Percentiles rank a stretch among this genome's conserved stretches.
These are phyloP conservation scores for Phataginus tricuspis DNA, from an alignment of 2,797 vertebrate genomes.

Conservation along the genomic window DNA sequence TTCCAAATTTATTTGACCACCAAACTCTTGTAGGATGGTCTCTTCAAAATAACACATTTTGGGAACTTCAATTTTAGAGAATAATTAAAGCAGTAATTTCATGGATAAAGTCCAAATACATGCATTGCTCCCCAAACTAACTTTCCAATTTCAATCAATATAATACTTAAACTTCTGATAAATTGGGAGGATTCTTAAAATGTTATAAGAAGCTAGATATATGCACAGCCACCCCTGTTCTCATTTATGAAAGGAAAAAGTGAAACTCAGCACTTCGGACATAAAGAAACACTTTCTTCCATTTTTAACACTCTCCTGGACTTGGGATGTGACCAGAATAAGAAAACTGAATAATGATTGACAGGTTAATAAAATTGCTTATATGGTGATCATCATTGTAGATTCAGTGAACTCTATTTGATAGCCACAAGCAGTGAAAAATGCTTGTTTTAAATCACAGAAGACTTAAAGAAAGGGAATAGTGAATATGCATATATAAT, in stretches of 20 bases:
- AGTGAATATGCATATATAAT: background rate
- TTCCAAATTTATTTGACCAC: background rate
- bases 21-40: background rate
- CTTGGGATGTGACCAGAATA: slow-evolving; percentile 14
- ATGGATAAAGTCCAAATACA: background rate
- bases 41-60: background rate
- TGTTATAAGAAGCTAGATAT: background rate
- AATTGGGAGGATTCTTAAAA: background rate
- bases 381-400: slow-evolving; percentile 39
- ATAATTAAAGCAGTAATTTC: background rate
- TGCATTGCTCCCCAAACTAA: background rate
- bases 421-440: slow-evolving; percentile 52
- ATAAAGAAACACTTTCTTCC: background rate
- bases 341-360: slow-evolving; percentile 40
- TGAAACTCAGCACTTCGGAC: background rate
- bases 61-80: background rate
- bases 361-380: slow-evolving; percentile 35
- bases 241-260: background rate
- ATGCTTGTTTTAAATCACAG: slow-evolving; percentile 41
- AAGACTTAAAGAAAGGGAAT: background rate
- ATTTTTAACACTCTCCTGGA: slow-evolving; percentile 27
- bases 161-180: background rate
- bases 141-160: background rate
- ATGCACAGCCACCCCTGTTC: background rate
- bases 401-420: slow-evolving; percentile 31